Percentiles rank a stretch among this genome's conserved stretches.
phyloP scores from a whole-genome alignment of 2,113 vertebrate species.

The Rhodinocichla rosea region DNA sequence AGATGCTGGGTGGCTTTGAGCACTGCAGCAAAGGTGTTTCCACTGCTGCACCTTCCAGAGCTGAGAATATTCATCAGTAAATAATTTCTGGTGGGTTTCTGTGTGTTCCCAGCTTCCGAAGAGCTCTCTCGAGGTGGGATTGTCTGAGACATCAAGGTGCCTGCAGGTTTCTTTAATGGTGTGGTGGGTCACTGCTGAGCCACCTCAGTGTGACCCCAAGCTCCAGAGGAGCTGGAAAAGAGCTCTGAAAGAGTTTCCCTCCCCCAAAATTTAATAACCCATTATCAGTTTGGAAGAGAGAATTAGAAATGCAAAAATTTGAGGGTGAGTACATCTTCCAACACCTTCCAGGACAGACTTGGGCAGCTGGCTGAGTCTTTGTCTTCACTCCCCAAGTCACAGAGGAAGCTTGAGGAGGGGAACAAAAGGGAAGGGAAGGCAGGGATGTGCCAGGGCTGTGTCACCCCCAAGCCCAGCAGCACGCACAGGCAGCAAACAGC shows the following conservation, averaged over 20 bases:
- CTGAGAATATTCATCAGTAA: background rate
- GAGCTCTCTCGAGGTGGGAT: background rate
- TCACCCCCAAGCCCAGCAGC: background rate
- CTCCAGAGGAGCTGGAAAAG: background rate
- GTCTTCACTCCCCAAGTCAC: background rate
- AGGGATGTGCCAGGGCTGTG: background rate
- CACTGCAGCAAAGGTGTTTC: background rate
- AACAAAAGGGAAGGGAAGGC: background rate
- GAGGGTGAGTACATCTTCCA: background rate
- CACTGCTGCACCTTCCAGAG: background rate
- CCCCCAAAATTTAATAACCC: fast-evolving
- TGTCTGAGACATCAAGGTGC: background rate
- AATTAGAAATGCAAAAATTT: background rate
- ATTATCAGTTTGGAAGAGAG: fast-evolving
- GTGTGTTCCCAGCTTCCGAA: background rate
- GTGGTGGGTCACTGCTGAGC: background rate
- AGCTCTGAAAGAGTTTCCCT: background rate
- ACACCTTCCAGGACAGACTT: background rate
- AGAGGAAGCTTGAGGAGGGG: background rate
- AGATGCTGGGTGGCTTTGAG: background rate
- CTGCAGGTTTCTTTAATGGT: background rate
- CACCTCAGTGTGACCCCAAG: background rate
- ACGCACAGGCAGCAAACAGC: background rate
- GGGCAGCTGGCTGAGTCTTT: background rate
- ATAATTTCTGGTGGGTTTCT: background rate